These are phyloP conservation scores for Drosophila nr. perissopoda DNA, from an alignment of 2,888 invertebrate genomes.

Conservation along the genomic window DNA sequence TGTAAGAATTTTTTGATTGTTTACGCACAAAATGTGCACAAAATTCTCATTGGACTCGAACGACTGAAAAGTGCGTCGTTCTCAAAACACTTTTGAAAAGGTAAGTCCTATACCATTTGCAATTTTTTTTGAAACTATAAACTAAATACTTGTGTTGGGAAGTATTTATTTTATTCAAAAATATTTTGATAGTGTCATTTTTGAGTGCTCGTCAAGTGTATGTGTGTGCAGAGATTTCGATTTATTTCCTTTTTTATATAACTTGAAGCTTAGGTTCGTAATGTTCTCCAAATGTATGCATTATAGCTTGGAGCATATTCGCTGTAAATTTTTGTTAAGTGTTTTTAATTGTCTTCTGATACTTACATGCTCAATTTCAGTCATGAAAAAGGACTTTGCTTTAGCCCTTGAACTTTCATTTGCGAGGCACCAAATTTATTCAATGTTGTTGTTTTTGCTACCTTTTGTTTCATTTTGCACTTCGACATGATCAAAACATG, in stretches of 20 bases:
- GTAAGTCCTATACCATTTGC: slow-evolving; percentile 43
- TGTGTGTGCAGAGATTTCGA: neutral
- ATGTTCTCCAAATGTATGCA: neutral
- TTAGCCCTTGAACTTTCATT: neutral
- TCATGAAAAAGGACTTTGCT: neutral
- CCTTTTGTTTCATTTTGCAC: neutral
- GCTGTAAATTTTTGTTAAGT: neutral
- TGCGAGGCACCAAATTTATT: neutral
- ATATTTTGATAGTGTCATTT: neutral
- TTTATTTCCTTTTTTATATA: neutral
- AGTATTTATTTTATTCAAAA: neutral
- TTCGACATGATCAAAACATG: neutral
- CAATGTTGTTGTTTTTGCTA: neutral
- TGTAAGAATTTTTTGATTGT: slow-evolving; percentile 48
- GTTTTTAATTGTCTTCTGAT: neutral
- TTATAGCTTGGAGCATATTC: slow-evolving; percentile 5
- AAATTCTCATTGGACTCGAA: slow-evolving; percentile 75
- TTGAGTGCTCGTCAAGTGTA: no score
- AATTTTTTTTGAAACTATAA: neutral
- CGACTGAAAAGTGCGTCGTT: slow-evolving; percentile 77
- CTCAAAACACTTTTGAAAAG: slow-evolving; percentile 22
- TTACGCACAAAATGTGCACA: slow-evolving; percentile 76
- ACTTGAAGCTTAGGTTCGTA: no score
- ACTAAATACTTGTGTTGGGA: slow-evolving; percentile 6
- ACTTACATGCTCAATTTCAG: neutral